phyloP scores from a whole-genome alignment of 2,888 invertebrate genomes.

The Diachrysia chrysitis region DNA sequence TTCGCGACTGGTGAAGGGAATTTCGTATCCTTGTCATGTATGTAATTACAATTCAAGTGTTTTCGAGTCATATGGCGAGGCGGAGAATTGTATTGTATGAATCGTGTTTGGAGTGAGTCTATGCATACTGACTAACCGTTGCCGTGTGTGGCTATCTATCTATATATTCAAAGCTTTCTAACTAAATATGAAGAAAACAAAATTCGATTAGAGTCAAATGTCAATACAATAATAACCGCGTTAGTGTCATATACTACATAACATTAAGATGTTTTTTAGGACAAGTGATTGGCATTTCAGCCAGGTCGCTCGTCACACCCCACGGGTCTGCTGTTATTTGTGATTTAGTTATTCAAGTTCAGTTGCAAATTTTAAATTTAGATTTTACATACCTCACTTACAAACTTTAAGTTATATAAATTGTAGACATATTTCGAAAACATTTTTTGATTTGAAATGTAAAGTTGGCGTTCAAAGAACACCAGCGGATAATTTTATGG shows the following conservation, averaged over 20 bases:
- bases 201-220: conserved; percentile 54
- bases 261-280: conserved; percentile 82
- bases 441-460: neutral
- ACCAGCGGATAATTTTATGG: neutral
- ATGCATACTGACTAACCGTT: conserved; percentile 65
- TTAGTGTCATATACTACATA: conserved; percentile 74
- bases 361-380: conserved; percentile 61
- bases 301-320: conserved; percentile 77
- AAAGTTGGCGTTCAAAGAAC: neutral
- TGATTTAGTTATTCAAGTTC: conserved; percentile 70
- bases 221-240: conserved; percentile 61
- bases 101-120: conserved; percentile 52
- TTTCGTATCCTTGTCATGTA: conserved; percentile 72
- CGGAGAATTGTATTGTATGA: conserved; percentile 64
- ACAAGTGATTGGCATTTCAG: conserved; percentile 83
- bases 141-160: conserved; percentile 39
- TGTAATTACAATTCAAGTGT: conserved; percentile 73
- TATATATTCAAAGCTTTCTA: conserved; percentile 46
- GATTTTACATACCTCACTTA: conserved; percentile 9
- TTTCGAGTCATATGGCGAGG: conserved; percentile 69
- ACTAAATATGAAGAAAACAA: conserved; percentile 12
- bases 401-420: neutral
- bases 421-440: neutral
- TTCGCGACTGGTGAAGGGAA: conserved; percentile 65
- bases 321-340: conserved; percentile 67